These are phyloP conservation scores for Musca domestica DNA, from an alignment of 1,140 invertebrate species.

Conservation along the genomic window DNA sequence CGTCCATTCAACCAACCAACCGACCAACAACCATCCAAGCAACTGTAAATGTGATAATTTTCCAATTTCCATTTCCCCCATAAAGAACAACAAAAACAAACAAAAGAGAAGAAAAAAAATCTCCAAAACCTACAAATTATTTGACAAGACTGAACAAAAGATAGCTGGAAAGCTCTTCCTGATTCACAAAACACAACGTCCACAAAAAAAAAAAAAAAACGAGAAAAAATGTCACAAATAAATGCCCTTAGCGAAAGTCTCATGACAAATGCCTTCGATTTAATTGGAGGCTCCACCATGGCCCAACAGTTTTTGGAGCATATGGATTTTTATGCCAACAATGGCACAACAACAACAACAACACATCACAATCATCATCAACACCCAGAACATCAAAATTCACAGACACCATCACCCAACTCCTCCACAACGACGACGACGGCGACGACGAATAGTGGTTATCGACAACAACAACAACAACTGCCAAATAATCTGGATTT, in stretches of 20 bases:
- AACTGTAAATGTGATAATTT: too few species aligned
- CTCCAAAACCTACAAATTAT: constrained; percentile 1
- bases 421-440: too few species aligned
- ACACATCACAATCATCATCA: background rate
- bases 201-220: too few species aligned
- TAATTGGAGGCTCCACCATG: constrained; percentile 28
- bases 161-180: background rate
- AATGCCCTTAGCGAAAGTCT: constrained; percentile 35
- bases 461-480: background rate
- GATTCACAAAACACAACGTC: background rate
- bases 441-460: too few species aligned
- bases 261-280: constrained; percentile 37
- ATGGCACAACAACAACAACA: constrained; percentile 26
- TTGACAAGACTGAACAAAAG: background rate
- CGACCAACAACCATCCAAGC: background rate
- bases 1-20: too few species aligned
- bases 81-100: background rate
- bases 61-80: too few species aligned
- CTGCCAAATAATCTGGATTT: constrained; percentile 6
- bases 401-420: background rate
- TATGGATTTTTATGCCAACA: constrained; percentile 34
- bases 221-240: constrained; percentile 10
- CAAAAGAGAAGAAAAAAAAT: background rate
- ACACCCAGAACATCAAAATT: constrained; percentile 32
- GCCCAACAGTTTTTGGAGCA: constrained; percentile 41